These are phyloP conservation scores for Malurus splendens DNA, from an alignment of 2,797 vertebrate genomes.

Conservation along the genomic window DNA sequence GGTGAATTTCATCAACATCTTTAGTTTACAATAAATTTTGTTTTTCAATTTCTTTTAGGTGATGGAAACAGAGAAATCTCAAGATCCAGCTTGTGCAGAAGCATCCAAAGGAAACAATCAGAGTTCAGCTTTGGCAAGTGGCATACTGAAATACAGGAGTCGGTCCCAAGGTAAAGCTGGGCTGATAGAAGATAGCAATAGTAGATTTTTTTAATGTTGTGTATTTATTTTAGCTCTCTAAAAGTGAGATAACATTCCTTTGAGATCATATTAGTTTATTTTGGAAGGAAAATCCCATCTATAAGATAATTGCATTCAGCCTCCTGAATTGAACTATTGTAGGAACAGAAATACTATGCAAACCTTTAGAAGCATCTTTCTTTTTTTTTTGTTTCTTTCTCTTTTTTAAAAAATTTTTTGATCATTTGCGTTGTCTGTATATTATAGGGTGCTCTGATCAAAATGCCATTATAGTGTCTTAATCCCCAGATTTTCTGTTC, in stretches of 20 bases:
- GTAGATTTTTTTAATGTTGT: not conserved
- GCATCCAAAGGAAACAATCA: slow-evolving; percentile 72
- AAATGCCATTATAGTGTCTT: not conserved
- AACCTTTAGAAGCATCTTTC: not conserved
- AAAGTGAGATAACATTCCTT: not conserved
- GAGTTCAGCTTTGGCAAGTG: slow-evolving; percentile 74
- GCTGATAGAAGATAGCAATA: not conserved
- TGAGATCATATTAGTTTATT: not conserved
- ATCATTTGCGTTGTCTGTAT: not conserved
- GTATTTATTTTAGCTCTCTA: not conserved
- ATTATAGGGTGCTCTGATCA: not conserved
- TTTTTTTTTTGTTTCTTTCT: fast-evolving
- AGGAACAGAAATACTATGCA: not conserved
- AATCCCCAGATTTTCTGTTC: not conserved
- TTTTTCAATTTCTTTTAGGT: slow-evolving; percentile 54
- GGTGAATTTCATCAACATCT: not conserved
- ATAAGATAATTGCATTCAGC: not conserved
- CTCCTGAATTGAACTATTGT: not conserved
- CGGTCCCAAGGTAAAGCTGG: slow-evolving; percentile 80
- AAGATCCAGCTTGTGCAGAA: slow-evolving; percentile 70
- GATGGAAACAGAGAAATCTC: slow-evolving; percentile 72
- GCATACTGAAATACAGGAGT: slow-evolving; percentile 81
- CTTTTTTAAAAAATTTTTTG: fast-evolving
- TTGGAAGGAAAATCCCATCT: not conserved
- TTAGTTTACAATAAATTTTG: not conserved